phyloP scores from a whole-genome alignment of 2,113 vertebrate genomes.

The Rhineura floridana region DNA sequence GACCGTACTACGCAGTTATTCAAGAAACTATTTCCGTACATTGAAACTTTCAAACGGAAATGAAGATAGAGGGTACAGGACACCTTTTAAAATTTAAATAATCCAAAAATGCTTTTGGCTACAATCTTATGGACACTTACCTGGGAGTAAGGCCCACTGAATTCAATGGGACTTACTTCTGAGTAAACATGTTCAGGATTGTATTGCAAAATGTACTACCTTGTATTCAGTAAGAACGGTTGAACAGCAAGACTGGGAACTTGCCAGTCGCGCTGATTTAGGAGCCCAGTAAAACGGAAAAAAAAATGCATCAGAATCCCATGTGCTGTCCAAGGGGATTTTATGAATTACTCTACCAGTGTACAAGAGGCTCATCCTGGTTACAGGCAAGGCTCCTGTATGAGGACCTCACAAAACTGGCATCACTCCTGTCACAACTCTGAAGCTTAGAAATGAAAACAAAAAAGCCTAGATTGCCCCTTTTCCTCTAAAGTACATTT shows the following conservation, averaged over 20 bases:
- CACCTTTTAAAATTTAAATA: not conserved
- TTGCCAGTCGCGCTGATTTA: too few species aligned
- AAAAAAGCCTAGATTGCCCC: not conserved
- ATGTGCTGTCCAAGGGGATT: not conserved
- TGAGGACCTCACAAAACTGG: not conserved
- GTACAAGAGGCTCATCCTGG: not conserved
- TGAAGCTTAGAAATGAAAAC: not conserved
- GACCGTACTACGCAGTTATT: not conserved
- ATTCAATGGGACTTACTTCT: too few species aligned
- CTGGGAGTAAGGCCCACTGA: not conserved
- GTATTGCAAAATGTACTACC: not conserved
- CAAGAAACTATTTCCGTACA: not conserved
- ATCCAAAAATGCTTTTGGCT: not conserved
- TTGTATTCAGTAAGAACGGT: not conserved
- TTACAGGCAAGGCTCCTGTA: not conserved
- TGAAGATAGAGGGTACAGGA: not conserved
- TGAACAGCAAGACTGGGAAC: not conserved
- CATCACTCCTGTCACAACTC: not conserved
- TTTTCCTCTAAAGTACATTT: not conserved
- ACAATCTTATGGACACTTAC: not conserved
- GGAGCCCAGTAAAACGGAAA: not conserved
- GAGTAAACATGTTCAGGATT: too few species aligned
- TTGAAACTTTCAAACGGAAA: not conserved
- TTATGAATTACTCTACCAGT: not conserved
- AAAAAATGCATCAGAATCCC: not conserved